Evolutionary conservation across 2,113 vertebrate genomes (phyloP).

Genomic region (Mesocricetus auratus): DNA sequence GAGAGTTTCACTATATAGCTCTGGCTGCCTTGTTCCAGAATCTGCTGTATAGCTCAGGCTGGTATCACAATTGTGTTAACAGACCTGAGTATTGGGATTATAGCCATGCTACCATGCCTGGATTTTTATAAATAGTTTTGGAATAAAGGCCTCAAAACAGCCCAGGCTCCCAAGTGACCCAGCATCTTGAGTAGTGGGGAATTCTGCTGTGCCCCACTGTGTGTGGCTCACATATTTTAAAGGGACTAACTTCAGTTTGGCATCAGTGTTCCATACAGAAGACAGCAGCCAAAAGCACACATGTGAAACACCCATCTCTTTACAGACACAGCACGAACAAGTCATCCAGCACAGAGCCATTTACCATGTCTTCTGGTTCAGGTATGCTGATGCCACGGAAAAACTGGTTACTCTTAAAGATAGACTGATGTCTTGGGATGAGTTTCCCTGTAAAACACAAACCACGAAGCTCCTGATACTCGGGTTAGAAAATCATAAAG

Average conservation of each 20-base stretch:
- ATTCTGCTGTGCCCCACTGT: not conserved
- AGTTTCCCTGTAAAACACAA: slow-evolving; percentile 91
- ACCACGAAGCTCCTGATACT: not conserved
- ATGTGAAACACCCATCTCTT: not conserved
- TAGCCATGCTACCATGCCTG: not conserved
- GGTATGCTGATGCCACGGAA: slow-evolving; percentile 96
- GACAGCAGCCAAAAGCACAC: slow-evolving; percentile 1
- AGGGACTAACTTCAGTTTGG: not conserved
- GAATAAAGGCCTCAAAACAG: not conserved
- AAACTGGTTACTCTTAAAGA: slow-evolving; percentile 98
- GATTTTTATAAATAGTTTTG: not conserved
- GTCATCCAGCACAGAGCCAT: not conserved
- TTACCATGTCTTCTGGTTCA: slow-evolving; percentile 94
- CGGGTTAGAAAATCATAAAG: not conserved
- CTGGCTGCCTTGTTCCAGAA: not conserved
- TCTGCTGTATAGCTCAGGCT: not conserved
- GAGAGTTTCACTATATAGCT: not conserved
- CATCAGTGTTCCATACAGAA: not conserved
- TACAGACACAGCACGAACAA: slow-evolving; percentile 38
- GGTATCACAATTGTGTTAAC: not conserved
- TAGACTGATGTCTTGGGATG: slow-evolving; percentile 96
- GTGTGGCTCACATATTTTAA: not conserved
- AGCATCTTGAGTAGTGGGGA: not conserved
- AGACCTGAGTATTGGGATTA: not conserved
- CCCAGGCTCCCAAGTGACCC: not conserved